phyloP scores from a whole-genome alignment of 2,113 vertebrate genomes.

The Bos javanicus region DNA sequence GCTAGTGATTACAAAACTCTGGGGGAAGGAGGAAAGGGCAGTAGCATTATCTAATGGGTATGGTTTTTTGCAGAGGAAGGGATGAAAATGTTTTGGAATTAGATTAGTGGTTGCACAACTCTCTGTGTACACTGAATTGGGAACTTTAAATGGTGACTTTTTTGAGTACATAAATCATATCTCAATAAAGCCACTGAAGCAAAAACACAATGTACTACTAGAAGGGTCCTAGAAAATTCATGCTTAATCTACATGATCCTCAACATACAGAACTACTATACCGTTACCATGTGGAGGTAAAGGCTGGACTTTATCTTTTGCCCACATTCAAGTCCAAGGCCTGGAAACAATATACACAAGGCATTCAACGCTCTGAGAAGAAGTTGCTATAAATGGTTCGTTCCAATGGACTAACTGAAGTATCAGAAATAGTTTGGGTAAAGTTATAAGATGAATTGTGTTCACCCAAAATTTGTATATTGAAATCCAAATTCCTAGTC shows the following conservation, averaged over 20 bases:
- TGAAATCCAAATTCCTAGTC: neutral
- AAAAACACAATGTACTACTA: constrained; percentile 78
- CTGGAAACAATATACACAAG: constrained; percentile 87
- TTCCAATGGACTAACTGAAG: constrained; percentile 81
- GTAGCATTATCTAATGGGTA: neutral
- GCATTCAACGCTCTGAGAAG: constrained; percentile 87
- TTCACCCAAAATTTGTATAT: neutral
- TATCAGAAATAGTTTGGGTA: constrained; percentile 86
- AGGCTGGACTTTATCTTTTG: constrained; percentile 84
- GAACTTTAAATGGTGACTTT: neutral
- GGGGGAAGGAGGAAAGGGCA: neutral
- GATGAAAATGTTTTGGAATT: neutral
- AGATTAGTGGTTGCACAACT: neutral
- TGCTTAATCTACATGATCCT: constrained; percentile 47
- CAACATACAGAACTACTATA: constrained; percentile 84
- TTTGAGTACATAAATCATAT: neutral
- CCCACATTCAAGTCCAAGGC: constrained; percentile 80
- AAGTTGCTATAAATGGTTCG: constrained; percentile 84
- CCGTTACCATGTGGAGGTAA: constrained; percentile 87
- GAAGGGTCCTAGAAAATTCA: constrained; percentile 61
- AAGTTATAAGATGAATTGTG: constrained; percentile 39
- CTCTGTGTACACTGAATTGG: neutral
- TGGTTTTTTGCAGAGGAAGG: neutral
- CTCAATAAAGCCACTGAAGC: constrained; percentile 54
- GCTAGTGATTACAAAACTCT: neutral